Evolutionary conservation across 2,888 invertebrate species (phyloP).

Genomic region (Ariolimax columbianus): DNA sequence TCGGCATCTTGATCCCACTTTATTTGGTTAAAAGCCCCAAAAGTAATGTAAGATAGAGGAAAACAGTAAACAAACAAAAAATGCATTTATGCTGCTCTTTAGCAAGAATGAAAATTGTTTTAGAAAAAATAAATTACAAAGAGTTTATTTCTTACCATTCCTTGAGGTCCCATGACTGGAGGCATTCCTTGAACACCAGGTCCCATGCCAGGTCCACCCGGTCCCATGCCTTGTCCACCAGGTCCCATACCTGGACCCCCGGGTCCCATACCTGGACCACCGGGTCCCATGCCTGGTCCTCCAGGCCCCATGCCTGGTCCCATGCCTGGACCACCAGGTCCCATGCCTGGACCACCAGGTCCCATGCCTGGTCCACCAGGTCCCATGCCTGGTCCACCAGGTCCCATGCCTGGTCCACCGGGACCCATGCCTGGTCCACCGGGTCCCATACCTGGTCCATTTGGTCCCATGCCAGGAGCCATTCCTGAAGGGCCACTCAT

Average conservation of each 20-base stretch:
- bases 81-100: too few relatives aligned
- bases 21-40: too few relatives aligned
- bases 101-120: neutral
- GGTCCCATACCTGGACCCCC: conserved; percentile 4
- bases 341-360: conserved; percentile 8
- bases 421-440: conserved; percentile 16
- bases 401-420: conserved; percentile 21
- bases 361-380: conserved; percentile 54
- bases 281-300: conserved; percentile 35
- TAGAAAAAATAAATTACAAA: neutral
- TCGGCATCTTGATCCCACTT: too few relatives aligned
- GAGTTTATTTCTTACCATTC: conserved; percentile 27
- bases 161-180: conserved; percentile 34
- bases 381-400: conserved; percentile 64
- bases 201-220: conserved; percentile 28
- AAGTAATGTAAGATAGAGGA: too few relatives aligned
- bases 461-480: conserved; percentile 66
- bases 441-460: conserved; percentile 37
- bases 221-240: neutral
- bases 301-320: conserved; percentile 14
- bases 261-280: conserved; percentile 17
- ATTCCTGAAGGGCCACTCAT: conserved; percentile 52
- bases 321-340: conserved; percentile 33
- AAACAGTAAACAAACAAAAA: too few relatives aligned
- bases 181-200: conserved; percentile 38